Evolutionary conservation across 30 jellyfish, hydroid and myxozoan species (phyloP), one percentile per base, ranked within the genome.

Genomic region (Clytia hemisphaerica): DNA sequence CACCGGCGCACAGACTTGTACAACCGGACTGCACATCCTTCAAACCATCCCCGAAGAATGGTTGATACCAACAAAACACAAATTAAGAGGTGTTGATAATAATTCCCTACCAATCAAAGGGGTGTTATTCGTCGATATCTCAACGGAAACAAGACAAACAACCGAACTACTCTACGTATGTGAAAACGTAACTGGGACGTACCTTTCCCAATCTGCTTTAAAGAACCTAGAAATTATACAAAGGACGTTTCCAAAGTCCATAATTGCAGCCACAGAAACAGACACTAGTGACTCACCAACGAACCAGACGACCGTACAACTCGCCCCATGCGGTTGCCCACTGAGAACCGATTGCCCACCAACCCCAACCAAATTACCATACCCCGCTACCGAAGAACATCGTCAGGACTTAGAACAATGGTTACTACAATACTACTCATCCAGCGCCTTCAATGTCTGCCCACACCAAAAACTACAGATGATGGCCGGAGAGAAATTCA

Each of bases 401-500:
- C 10, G 65, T 7, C 30, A 10, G 9, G 24, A 50, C n/a, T 10
- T 50, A 6, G 65, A 50, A 21, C 10, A 50, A 6, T 50, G 65
- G 65, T 12, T 50, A 7, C 65, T 50, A 10, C 10, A 7, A 7
- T 21, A 50, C 24, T 50, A 12, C 25, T 10, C 65, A 50, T 10
- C 65, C 6, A 50, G 65, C 24, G 65, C 65, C 25, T 50, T 50
- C 65, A 50, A 50, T 30, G n/a, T n/a, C n/a, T n/a, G n/a, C n/a
- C n/a, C n/a, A n/a, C 25, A 50, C 24, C 65, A 50, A 30, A 22
- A 22, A 22, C 65, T 50, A 30, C 65, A 50, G 24, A 19, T 50
- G 9, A 50, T 50, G 65, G 6, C 65, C 24, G 65, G 65, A 30
- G 25, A 19, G 25, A 22, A 22, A 7, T 30, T 50, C 24, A 21